Conservation (phyloP, 2,113 vertebrate genomes). For the Triplophysa tibetana region DNA sequence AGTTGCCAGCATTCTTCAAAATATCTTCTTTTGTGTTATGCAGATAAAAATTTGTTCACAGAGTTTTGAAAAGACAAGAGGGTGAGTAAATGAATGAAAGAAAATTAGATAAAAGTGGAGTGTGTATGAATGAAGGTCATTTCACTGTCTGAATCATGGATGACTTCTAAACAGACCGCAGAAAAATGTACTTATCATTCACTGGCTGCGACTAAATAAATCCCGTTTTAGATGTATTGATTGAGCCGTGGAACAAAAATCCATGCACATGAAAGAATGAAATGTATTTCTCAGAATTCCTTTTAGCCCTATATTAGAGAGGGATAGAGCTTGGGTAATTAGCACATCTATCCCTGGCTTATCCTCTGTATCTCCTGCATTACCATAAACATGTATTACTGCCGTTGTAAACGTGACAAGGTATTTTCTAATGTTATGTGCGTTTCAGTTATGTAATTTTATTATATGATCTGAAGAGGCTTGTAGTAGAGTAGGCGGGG, state of each 20-base stretch:
- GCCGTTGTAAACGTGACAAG: slow-evolving; percentile 48
- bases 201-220: slow-evolving; percentile 57
- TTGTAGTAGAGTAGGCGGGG: too few relatives aligned
- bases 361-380: slow-evolving; percentile 34
- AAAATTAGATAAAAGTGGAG: too few relatives aligned
- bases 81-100: too few relatives aligned
- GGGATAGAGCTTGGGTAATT: slow-evolving; percentile 55
- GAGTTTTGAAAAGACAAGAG: too few relatives aligned
- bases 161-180: slow-evolving; percentile 58
- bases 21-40: too few relatives aligned
- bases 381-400: slow-evolving; percentile 43
- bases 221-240: slow-evolving; percentile 57
- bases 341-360: slow-evolving; percentile 47
- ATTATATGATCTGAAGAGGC: slow-evolving; percentile 29
- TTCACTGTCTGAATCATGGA: slow-evolving; percentile 22
- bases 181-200: slow-evolving; percentile 40
- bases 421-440: slow-evolving; percentile 54
- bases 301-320: slow-evolving; percentile 53
- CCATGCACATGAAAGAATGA: slow-evolving; percentile 46
- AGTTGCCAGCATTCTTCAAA: too few relatives aligned
- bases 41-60: too few relatives aligned
- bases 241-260: slow-evolving; percentile 56
- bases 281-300: slow-evolving; percentile 48
- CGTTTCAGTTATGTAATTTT: slow-evolving; percentile 58
- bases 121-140: slow-evolving; percentile 22